Percentiles rank a stretch among this genome's conserved stretches.
Conservation (phyloP, 2,888 invertebrate species). For the Theretra japonica region DNA sequence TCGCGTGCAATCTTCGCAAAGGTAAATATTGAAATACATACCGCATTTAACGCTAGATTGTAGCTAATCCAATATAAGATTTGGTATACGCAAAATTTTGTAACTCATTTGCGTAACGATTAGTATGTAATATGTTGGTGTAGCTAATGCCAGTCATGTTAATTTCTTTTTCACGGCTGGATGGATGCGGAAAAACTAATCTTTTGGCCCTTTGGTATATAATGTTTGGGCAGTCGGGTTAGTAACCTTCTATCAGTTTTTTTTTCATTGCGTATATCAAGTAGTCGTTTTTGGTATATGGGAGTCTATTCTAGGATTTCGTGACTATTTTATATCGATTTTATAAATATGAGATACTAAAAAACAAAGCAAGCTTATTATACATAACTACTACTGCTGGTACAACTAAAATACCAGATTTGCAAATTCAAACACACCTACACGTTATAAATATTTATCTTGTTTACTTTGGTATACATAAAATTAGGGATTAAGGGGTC, state of each 20-base stretch:
- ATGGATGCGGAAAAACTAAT: neutral
- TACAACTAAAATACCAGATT: neutral
- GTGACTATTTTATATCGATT: too few relatives aligned
- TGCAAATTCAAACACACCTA: neutral
- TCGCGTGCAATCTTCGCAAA: neutral
- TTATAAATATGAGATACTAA: too few relatives aligned
- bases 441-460: neutral
- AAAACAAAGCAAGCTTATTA: too few relatives aligned
- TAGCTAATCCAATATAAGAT: constrained; percentile 12
- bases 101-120: constrained; percentile 8
- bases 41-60: constrained; percentile 14
- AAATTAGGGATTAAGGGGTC: neutral
- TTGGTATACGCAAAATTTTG: constrained; percentile 1
- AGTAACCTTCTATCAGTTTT: too few relatives aligned
- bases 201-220: too few relatives aligned
- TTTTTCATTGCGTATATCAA: too few relatives aligned
- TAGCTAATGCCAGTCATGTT: neutral
- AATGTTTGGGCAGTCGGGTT: too few relatives aligned
- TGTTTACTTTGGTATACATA: neutral
- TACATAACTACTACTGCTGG: too few relatives aligned
- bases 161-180: neutral
- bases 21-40: neutral
- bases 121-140: neutral
- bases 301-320: too few relatives aligned
- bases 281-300: too few relatives aligned